Evolutionary conservation across 2,888 invertebrate species (phyloP).

Genomic region (Caenorhabditis japonica): DNA sequence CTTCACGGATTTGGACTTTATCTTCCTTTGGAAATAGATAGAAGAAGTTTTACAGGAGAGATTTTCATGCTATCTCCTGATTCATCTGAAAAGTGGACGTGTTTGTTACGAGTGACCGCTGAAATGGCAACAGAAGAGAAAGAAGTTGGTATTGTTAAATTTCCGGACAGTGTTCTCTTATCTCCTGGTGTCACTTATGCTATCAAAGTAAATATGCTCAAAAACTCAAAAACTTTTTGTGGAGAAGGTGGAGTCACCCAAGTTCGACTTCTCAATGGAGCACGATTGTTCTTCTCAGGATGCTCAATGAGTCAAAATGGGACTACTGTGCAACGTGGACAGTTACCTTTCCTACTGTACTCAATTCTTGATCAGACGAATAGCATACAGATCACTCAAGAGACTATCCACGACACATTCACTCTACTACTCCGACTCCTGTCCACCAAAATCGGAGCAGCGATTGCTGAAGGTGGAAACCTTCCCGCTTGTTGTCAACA

Average conservation of each 20-base stretch:
- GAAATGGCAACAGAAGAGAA: slow-evolving; percentile 48
- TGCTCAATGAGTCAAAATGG: slow-evolving; percentile 80
- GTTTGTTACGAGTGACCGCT: slow-evolving; percentile 19
- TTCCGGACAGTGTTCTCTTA: slow-evolving; percentile 56
- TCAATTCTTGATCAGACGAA: slow-evolving; percentile 77
- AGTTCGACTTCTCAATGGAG: slow-evolving; percentile 91
- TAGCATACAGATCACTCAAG: slow-evolving; percentile 22
- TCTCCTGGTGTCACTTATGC: slow-evolving; percentile 66
- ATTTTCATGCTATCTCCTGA: slow-evolving; percentile 51
- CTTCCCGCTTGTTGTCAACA: slow-evolving; percentile 35
- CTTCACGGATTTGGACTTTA: slow-evolving; percentile 82
- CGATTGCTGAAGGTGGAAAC: slow-evolving; percentile 42
- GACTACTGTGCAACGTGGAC: slow-evolving; percentile 93
- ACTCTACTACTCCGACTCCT: slow-evolving; percentile 66
- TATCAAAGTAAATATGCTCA: slow-evolving; percentile 63
- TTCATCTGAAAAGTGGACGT: slow-evolving; percentile 45
- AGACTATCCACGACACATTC: slow-evolving; percentile 52
- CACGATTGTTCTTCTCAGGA: slow-evolving; percentile 63
- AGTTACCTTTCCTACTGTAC: slow-evolving; percentile 92
- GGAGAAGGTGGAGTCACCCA: slow-evolving; percentile 92
- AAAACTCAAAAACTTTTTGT: slow-evolving; percentile 85
- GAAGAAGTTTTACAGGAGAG: slow-evolving; percentile 36
- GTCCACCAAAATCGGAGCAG: slow-evolving; percentile 62
- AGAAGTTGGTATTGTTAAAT: slow-evolving; percentile 52
- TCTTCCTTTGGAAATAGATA: slow-evolving; percentile 50